A percentile compares a stretch with the other conserved stretches of the same genome.
These are phyloP conservation scores for Luperina nickerlii DNA, from an alignment of 2,888 invertebrate species.

Conservation along the genomic window DNA sequence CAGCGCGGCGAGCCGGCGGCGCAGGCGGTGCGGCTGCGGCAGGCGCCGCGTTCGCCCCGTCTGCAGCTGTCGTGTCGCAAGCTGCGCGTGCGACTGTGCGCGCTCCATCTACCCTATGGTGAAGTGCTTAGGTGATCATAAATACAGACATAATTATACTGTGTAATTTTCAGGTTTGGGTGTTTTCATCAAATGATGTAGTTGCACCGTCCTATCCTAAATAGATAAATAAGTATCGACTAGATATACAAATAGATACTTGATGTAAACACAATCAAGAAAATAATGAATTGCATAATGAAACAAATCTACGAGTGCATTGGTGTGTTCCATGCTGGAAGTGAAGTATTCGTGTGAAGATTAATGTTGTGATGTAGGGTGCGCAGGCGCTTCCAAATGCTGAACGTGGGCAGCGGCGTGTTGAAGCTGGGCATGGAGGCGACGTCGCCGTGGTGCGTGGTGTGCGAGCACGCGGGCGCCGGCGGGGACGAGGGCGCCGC, in stretches of 20 bases:
- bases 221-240: neutral
- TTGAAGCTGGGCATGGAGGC: slow-evolving; percentile 65
- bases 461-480: slow-evolving; percentile 23
- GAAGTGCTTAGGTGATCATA: slow-evolving; percentile 71
- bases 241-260: neutral
- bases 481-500: neutral
- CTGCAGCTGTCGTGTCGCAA: slow-evolving; percentile 46
- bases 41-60: slow-evolving; percentile 63
- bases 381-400: slow-evolving; percentile 75
- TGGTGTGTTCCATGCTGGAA: neutral
- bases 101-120: slow-evolving; percentile 72
- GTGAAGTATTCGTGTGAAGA: neutral
- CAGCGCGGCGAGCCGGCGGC: slow-evolving; percentile 70
- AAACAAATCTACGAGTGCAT: neutral
- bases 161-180: neutral
- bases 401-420: slow-evolving; percentile 76
- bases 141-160: too few species aligned
- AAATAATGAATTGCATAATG: neutral
- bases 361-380: slow-evolving; percentile 68
- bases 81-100: slow-evolving; percentile 74
- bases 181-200: neutral
- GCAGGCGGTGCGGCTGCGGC: slow-evolving; percentile 67
- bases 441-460: slow-evolving; percentile 73
- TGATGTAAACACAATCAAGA: neutral
- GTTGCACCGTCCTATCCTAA: neutral